A percentile compares a stretch with the other conserved stretches of the same genome.
Evolutionary conservation across 2,797 vertebrate species (phyloP).

Genomic region (Orestias chungarensis): DNA sequence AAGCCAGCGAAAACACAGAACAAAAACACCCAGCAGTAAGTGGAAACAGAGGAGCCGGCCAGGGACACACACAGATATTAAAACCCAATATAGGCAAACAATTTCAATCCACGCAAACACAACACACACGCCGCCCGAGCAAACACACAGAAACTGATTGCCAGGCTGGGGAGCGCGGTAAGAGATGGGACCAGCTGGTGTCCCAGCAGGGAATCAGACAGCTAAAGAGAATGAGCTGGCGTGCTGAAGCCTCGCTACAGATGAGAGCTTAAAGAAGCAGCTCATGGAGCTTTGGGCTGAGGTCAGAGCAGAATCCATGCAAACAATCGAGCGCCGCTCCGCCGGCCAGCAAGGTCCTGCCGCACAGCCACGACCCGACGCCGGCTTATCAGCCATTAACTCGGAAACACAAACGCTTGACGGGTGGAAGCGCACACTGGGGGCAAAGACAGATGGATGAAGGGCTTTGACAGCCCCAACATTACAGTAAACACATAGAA

Average conservation of each 20-base stretch:
- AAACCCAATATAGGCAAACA: conserved; percentile 40
- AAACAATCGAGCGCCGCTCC: conserved; percentile 42
- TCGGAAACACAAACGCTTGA: conserved; percentile 27
- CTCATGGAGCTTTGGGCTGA: conserved; percentile 52
- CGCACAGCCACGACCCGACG: conserved; percentile 32
- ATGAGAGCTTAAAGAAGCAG: conserved; percentile 67
- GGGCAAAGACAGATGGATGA: conserved; percentile 29
- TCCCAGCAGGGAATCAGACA: conserved; percentile 53
- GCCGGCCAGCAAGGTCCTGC: conserved; percentile 33
- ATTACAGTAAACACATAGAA: neutral
- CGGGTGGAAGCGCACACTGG: conserved; percentile 2
- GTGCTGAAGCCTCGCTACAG: conserved; percentile 49
- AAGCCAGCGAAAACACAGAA: conserved; percentile 61
- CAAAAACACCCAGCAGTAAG: conserved; percentile 39
- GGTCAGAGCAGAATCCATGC: conserved; percentile 58
- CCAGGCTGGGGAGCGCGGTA: conserved; percentile 29
- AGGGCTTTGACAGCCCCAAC: neutral
- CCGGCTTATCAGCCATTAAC: conserved; percentile 44
- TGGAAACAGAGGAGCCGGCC: conserved; percentile 32
- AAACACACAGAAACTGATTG: conserved; percentile 32
- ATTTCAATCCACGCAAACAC: conserved; percentile 31
- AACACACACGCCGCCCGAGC: conserved; percentile 15
- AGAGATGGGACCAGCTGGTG: conserved; percentile 62
- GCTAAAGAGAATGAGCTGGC: conserved; percentile 52
- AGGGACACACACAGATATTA: conserved; percentile 52